Conservation (phyloP, 1,140 invertebrate genomes). For the Micrasema longulum region DNA sequence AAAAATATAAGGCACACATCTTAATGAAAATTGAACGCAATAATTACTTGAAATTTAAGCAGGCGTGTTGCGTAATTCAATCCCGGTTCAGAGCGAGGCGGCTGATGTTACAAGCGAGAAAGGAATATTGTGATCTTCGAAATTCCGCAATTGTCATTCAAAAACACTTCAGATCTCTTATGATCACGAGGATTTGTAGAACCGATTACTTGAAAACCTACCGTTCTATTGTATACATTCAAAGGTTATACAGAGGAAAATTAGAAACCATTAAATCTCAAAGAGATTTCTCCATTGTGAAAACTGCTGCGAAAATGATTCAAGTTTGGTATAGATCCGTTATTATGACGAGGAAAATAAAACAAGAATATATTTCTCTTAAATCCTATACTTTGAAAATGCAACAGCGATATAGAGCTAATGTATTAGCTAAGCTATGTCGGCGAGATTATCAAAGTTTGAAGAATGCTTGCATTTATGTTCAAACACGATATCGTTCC, state of each 20-base stretch:
- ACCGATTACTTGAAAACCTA: conserved; percentile 52
- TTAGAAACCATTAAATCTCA: conserved; percentile 50
- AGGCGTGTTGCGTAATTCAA: conserved; percentile 64
- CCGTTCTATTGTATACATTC: conserved; percentile 50
- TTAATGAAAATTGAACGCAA: conserved; percentile 59
- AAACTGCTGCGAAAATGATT: conserved; percentile 55
- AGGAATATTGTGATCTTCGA: conserved; percentile 60
- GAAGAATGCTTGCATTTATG: conserved; percentile 55
- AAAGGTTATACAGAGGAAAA: conserved; percentile 54
- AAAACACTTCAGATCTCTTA: conserved; percentile 40
- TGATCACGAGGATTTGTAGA: conserved; percentile 38
- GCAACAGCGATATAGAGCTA: conserved; percentile 15
- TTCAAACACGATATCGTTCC: conserved; percentile 58
- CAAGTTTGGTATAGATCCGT: conserved; percentile 60
- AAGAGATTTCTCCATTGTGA: conserved; percentile 40
- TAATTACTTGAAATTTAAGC: conserved; percentile 59
- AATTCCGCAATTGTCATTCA: conserved; percentile 54
- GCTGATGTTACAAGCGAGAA: conserved; percentile 58
- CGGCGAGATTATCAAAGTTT: conserved; percentile 26
- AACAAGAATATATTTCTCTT: conserved; percentile 52
- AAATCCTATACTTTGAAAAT: conserved; percentile 44
- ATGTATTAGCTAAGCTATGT: background rate
- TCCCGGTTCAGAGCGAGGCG: conserved; percentile 60
- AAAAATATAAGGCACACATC: conserved; percentile 60
- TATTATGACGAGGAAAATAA: conserved; percentile 54